Conservation (phyloP, 2,797 vertebrate species). For the Aeoliscus strigatus region DNA sequence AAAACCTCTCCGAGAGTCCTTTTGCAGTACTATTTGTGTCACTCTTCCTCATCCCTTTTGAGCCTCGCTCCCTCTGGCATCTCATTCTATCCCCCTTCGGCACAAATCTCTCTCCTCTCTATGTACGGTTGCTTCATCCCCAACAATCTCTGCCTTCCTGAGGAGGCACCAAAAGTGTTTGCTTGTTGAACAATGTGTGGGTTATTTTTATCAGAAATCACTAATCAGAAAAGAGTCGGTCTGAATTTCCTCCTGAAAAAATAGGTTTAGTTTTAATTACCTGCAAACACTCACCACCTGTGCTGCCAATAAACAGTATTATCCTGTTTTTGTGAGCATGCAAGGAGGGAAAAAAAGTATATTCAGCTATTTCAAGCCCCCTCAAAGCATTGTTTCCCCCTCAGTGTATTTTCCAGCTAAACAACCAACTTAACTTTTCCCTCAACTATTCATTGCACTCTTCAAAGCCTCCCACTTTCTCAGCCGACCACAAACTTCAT, state of each 20-base stretch:
- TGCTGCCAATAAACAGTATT: no score
- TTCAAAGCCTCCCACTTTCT: conserved; percentile 2
- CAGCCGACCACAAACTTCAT: neutral
- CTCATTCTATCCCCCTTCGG: conserved; percentile 8
- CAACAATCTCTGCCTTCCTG: no score
- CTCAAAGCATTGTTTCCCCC: conserved; percentile 24
- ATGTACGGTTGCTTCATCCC: conserved; percentile 3
- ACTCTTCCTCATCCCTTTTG: conserved; percentile 26
- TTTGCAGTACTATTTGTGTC: conserved; percentile 55
- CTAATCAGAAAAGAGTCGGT: no score
- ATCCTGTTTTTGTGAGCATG: no score
- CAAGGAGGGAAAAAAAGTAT: no score
- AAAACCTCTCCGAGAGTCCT: conserved; percentile 53
- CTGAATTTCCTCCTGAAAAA: no score
- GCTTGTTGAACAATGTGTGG: no score
- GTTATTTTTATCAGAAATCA: no score
- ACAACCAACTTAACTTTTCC: conserved; percentile 6
- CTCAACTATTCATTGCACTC: conserved; percentile 1
- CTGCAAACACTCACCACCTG: no score
- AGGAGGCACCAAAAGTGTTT: no score
- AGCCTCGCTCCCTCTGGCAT: conserved; percentile 15
- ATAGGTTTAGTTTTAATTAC: no score
- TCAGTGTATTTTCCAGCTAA: conserved; percentile 10
- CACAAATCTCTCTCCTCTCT: conserved; percentile 26
- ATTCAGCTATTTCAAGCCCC: conserved; percentile 13